A percentile compares a stretch with the other conserved stretches of the same genome.
These are phyloP conservation scores for Agelastica alni DNA, from an alignment of 2,888 invertebrate genomes.

Conservation along the genomic window DNA sequence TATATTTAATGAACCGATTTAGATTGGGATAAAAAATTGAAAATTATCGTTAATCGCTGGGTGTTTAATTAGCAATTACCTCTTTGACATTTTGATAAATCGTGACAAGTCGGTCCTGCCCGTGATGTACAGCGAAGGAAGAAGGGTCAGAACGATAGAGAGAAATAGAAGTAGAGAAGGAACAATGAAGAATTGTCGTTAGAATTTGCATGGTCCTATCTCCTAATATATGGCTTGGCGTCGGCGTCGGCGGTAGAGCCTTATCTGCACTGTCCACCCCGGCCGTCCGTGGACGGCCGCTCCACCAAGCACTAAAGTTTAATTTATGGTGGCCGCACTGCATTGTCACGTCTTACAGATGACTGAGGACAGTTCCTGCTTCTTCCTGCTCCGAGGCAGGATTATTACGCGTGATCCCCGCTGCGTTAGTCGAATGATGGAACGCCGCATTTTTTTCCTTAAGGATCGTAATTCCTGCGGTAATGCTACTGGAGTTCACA, in stretches of 20 bases:
- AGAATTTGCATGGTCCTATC: constrained; percentile 53
- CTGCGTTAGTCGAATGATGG: no score
- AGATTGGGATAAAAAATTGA: no score
- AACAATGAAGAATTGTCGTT: constrained; percentile 26
- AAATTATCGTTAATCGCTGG: no score
- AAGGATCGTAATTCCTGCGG: no score
- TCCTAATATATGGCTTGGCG: constrained; percentile 54
- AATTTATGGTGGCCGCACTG: constrained; percentile 56
- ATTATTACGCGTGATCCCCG: no score
- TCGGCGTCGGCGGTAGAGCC: constrained; percentile 38
- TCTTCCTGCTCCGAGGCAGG: constrained; percentile 10
- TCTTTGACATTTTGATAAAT: not conserved
- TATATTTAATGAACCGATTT: no score
- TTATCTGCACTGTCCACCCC: constrained; percentile 58
- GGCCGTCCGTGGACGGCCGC: constrained; percentile 47
- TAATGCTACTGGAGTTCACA: no score
- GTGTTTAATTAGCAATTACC: no score
- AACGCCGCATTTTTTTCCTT: no score
- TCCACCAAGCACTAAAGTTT: constrained; percentile 58
- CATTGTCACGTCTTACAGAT: constrained; percentile 59
- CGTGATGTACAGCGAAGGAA: not conserved
- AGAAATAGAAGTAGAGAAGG: constrained; percentile 23
- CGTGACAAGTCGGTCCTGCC: not conserved
- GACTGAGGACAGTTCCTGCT: constrained; percentile 45
- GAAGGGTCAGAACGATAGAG: constrained; percentile 7